phyloP scores from a whole-genome alignment of 2,888 invertebrate genomes.

The Catonia carolina region DNA sequence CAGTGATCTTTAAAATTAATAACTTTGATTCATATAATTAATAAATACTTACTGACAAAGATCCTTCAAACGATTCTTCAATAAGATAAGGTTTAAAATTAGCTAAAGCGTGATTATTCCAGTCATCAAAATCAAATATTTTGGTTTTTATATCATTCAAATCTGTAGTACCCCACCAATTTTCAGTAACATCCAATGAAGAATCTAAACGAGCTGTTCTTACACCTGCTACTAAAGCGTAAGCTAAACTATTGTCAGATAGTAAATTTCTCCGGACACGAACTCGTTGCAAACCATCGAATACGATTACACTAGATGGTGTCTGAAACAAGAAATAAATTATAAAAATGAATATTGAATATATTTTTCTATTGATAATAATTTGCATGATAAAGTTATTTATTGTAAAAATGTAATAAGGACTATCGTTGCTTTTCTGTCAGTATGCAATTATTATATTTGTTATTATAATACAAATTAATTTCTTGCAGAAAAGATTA shows the following conservation, averaged over 20 bases:
- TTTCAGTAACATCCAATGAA: slow-evolving; percentile 78
- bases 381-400: neutral
- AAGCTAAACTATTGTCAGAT: slow-evolving; percentile 72
- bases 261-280: slow-evolving; percentile 84
- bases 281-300: slow-evolving; percentile 92
- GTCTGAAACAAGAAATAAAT: slow-evolving; percentile 30
- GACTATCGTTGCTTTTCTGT: too few species aligned
- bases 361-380: neutral
- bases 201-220: slow-evolving; percentile 82
- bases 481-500: too few species aligned
- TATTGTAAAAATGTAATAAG: neutral
- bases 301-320: slow-evolving; percentile 77
- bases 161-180: slow-evolving; percentile 91
- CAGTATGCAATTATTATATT: too few species aligned
- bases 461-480: too few species aligned
- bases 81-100: slow-evolving; percentile 81
- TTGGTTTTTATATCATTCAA: slow-evolving; percentile 66
- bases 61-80: slow-evolving; percentile 67
- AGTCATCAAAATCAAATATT: slow-evolving; percentile 98
- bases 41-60: slow-evolving; percentile 54
- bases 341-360: too few species aligned
- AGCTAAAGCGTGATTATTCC: slow-evolving; percentile 96
- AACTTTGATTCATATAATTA: too few species aligned
- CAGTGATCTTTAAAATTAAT: too few species aligned
- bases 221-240: slow-evolving; percentile 87